Evolutionary conservation across 2,888 invertebrate genomes (phyloP), one percentile per base, ranked within the genome.

Genomic region (Leptinotarsa haldemani): DNA sequence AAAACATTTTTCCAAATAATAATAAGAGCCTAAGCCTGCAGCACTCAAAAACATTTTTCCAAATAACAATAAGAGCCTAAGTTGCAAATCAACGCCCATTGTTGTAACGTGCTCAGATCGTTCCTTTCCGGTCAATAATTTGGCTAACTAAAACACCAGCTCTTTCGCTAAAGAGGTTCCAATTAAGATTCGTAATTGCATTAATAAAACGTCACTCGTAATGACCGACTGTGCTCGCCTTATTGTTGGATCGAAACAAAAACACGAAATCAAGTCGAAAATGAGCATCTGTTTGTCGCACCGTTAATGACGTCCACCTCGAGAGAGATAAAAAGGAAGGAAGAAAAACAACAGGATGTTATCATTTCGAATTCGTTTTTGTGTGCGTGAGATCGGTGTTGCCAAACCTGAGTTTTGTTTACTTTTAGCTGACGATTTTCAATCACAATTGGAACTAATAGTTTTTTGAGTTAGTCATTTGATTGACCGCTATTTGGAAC

Each of bases 271-370:
- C 56, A 13, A 25, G 22, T 56, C 20, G 56, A 56, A 56, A 22
- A 56, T 1, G 56, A 61, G 40, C 61, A 61, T 61, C 30, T 61
- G 61, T 61, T 30, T 30, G 40, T 61, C n/a, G 61, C 40, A 61
- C 61, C 40, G 40, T 30, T 30, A 61, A 61, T 30, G n/a, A 61
- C n/a, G 61, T 30, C 40, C 61, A 61, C 16, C 30, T 61, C 61
- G 25, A 25, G n/a, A 61, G 61, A 61, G 25, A 61, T 30, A n/a
- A 9, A 25, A 2, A 61, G n/a, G 13, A n/a, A 61, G 25, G 30
- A 30, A 40, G 40, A 61, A 30, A 61, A 40, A 61, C 30, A 61
- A 61, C 61, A n/a, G 61, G 61, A 61, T 61, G 30, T 9, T n/a
- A 61, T 61, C 61, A 30, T 61, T 30, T n/a, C 4, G n/a, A 61